Evolutionary conservation across 1,140 invertebrate species (phyloP), one percentile per base, ranked within the genome.

Genomic region (Papilio polyxenes): DNA sequence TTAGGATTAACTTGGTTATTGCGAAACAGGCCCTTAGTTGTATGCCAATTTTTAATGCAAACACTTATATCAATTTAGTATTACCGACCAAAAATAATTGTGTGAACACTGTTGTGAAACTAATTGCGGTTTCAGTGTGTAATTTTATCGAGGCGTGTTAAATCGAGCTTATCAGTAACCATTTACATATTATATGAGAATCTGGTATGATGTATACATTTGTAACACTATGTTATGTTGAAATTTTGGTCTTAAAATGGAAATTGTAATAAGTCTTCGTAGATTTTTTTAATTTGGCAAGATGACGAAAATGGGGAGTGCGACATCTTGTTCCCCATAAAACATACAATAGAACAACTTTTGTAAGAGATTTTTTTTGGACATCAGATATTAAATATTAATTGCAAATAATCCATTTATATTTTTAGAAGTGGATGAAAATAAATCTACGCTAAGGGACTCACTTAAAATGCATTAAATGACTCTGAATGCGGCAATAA

Each of bases 121-220:
- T 72, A 72, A 72, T 72, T 37, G 65, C 65, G 65, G 65, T 72
- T 72, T 37, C 31, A 37, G 23, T 72, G 23, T 37, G 23, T 17
- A 56, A 17, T 62, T 3, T 72, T 72, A 72, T 72, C 65, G 65
- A 81, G 48, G 74, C 81, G 82, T 81, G 77, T 81, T 86, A 85
- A 86, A 86, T 86, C 83, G 81, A 82, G 78, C 75, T 85, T 83
- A 85, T 85, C 81, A 86, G 49, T 77, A 84, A 80, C 81, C 82
- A 59, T 85, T 85, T 79, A 85, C 83, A 81, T 72, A 62, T 17
- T 40, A 62, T 72, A 72, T 15, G 31, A 72, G 65, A 72, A 72
- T 72, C 65, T 72, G 6, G 31, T 37, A 40, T 72, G 23, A 72
- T 72, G 65, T 72, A n/a, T n/a, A 62, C 17, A 72, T 72, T 72